Evolutionary conservation across 2,888 invertebrate genomes (phyloP), one percentile per base, ranked within the genome.

Genomic region (Odontothrips loti): DNA sequence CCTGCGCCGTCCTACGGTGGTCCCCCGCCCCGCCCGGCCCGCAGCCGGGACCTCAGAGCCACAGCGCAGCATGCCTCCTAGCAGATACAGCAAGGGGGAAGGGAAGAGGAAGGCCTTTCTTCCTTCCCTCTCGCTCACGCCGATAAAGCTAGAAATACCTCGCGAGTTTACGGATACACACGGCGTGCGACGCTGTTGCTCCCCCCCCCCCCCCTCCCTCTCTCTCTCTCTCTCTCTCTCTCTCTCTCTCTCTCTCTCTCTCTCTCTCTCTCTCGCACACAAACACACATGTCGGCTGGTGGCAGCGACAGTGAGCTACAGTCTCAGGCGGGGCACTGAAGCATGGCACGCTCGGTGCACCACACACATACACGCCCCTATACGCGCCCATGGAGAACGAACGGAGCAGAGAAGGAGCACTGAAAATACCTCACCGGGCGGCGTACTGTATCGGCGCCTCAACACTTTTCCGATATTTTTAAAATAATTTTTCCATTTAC

Each of bases 61-160:
- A 12, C 48, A 9, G 10, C 48, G 48, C 48, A 9, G n/a, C 15
- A 17, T 15, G 17, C 51, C 15, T 51, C 51, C n/a, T n/a, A 15
- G 17, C 58, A n/a, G 0, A n/a, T 2, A 15, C 15, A 58, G 58
- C n/a, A 17, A 17, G n/a, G 6, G n/a, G 6, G 58, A 58, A 20
- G 58, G 20, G 15, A 17, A n/a, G 6, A 15, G n/a, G 17, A n/a
- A 20, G 58, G n/a, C 58, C 58, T 17, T n/a, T 17, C 17, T 6
- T 20, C 17, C 20, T 6, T 58, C 58, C 17, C n/a, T 58, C 58
- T n/a, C 58, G 20, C 20, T 58, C 58, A 6, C 58, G 20, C 68
- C 68, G 68, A 75, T 75, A 75, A 75, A 75, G 68, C 68, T 75
- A 75, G 68, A 75, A 75, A 75, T 75, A 75, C 23, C 68, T 75